Base-by-base conservation (phyloP, 2,113 vertebrate species). In the Aramus guarauna region DNA sequence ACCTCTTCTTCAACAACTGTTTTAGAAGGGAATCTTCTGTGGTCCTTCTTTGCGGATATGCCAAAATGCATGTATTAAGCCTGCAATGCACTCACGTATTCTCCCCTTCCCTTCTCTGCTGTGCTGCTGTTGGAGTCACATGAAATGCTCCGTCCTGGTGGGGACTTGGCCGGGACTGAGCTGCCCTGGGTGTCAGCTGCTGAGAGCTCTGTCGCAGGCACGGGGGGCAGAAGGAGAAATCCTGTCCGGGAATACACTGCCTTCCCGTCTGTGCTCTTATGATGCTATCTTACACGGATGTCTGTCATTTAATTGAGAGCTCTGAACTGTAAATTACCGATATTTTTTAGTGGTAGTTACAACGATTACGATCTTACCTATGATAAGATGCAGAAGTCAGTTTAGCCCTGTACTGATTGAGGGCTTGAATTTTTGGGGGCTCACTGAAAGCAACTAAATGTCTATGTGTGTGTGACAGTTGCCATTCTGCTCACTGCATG, bases 11-110 rank as follows among this genome's bases (percentile, higher is more conserved):
- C 2, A n/a, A 55, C 58, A 58, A 45, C 45, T 41, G 2, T 36
- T 88, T 85, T 29, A 58, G 45, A 80, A 48, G 27, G 36, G 30
- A 83, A 69, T 50, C 12, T 16, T 29, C 20, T 36, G 14, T 52
- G 8, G 6, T 43, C 52, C 9, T 50, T 58, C 52, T 62, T 66
- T 5, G 9, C 43, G 79, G 45, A 3, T 43, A 34, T 24, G 36
- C 72, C 43, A 47, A 30, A 92, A 64, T 24, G 20, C 13, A 15
- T 18, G 9, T n/a, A 4, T 24, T 55, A 50, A 59, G 15, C 13
- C 4, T 15, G 15, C 5, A 13, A 14, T 41, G 6, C 23, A 5
- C 43, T 75, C 0, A 0, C 1, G 4, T 23, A 34, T 26, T 29
- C 20, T 48, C 30, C 39, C 15, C 15, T 68, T 56, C 13, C 34